Conservation (phyloP, 2,113 vertebrate species). For the Gambusia affinis region DNA sequence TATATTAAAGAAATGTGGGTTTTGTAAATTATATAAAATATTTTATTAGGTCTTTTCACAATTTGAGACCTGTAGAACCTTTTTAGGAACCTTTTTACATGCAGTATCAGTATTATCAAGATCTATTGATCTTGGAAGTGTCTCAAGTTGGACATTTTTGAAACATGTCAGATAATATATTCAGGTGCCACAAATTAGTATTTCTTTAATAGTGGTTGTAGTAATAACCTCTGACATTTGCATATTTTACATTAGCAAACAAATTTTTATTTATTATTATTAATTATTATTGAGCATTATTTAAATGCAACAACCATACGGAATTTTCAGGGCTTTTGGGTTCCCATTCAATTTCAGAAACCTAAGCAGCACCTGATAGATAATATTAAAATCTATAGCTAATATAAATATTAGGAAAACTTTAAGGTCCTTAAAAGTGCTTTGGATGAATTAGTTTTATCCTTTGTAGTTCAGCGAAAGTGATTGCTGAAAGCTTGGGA, state of each 20-base stretch:
- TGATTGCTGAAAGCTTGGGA: slow-evolving; percentile 3
- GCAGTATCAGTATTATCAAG: too few relatives aligned
- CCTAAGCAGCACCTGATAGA: not conserved
- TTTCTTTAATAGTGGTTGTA: too few relatives aligned
- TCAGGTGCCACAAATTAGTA: too few relatives aligned
- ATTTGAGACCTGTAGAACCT: too few relatives aligned
- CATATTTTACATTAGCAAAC: not conserved
- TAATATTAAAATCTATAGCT: not conserved
- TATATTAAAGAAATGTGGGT: too few relatives aligned
- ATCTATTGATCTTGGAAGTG: too few relatives aligned
- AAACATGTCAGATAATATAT: too few relatives aligned
- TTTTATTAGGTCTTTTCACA: too few relatives aligned
- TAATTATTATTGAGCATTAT: not conserved
- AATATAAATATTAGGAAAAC: not conserved
- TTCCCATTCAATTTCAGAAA: not conserved
- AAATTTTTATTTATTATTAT: not conserved
- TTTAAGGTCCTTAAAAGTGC: not conserved
- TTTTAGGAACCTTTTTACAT: too few relatives aligned
- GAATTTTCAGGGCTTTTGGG: not conserved
- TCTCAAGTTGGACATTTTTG: too few relatives aligned
- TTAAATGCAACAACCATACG: not conserved
- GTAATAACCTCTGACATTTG: too few relatives aligned
- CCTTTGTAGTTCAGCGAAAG: not conserved
- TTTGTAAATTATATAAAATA: too few relatives aligned
- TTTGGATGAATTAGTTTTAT: not conserved